A percentile compares a stretch with the other conserved stretches of the same genome.
Conservation (phyloP, 2,797 vertebrate genomes). For the Gallinago nigripennis region DNA sequence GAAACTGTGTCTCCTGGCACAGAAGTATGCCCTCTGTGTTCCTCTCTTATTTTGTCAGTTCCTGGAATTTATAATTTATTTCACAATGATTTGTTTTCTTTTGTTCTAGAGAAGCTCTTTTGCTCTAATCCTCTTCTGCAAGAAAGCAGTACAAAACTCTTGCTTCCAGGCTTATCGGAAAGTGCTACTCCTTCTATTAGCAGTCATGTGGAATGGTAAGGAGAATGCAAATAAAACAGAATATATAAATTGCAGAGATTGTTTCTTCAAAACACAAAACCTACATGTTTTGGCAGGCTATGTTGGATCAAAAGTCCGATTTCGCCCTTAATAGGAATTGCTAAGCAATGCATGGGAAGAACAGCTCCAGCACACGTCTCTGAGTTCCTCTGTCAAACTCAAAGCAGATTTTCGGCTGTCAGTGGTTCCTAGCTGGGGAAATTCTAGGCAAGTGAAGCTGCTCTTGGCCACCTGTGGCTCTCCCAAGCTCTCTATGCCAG, state of each 20-base stretch:
- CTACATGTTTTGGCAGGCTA: background rate
- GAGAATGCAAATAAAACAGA: background rate
- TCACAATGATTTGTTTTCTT: background rate
- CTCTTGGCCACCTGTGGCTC: conserved; percentile 6
- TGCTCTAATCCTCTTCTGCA: background rate
- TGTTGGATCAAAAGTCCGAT: background rate
- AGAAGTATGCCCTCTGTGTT: background rate
- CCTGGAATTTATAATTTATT: background rate
- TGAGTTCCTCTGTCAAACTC: background rate
- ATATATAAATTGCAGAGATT: background rate
- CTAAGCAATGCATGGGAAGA: background rate
- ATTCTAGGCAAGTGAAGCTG: background rate
- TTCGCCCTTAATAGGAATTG: background rate
- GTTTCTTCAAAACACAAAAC: background rate
- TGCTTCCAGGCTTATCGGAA: background rate
- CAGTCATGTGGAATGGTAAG: background rate
- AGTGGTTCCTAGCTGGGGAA: background rate
- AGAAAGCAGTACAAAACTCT: background rate
- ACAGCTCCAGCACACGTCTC: background rate
- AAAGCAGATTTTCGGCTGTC: conserved; percentile 17
- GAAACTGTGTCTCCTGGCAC: background rate
- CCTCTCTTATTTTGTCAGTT: background rate
- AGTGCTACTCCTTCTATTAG: background rate
- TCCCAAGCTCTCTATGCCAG: background rate
- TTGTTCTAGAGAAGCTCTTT: background rate